Conservation (phyloP, 2,888 invertebrate genomes). For the Oscheius sp. region DNA sequence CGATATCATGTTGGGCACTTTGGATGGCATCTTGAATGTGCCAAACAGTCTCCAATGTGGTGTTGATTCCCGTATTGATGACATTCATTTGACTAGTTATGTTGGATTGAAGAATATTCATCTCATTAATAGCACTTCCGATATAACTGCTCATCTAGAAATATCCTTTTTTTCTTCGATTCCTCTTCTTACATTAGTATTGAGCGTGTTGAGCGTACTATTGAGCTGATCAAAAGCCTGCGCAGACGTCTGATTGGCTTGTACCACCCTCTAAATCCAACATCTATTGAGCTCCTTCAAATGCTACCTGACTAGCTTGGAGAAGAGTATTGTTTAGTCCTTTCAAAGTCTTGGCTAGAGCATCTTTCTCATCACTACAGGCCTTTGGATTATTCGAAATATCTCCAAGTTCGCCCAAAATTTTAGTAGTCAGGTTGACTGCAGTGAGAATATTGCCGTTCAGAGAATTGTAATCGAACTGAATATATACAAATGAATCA, state of each 20-base stretch:
- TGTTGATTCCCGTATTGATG: too few species aligned
- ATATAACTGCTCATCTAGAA: too few species aligned
- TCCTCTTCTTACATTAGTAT: too few species aligned
- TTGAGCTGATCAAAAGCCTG: too few species aligned
- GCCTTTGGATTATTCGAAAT: neutral
- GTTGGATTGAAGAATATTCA: neutral
- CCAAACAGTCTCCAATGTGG: conserved; percentile 23
- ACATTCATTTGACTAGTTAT: neutral
- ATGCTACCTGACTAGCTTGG: too few species aligned
- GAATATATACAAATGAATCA: neutral
- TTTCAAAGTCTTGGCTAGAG: neutral
- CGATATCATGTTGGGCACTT: conserved; percentile 29
- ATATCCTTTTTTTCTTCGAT: too few species aligned
- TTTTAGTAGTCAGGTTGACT: neutral
- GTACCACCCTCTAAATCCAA: too few species aligned
- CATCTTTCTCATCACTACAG: neutral
- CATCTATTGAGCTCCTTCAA: too few species aligned
- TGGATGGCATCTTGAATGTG: conserved; percentile 31
- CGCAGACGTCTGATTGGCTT: too few species aligned
- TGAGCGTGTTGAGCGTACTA: too few species aligned
- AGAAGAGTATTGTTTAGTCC: neutral
- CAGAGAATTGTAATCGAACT: conserved; percentile 8
- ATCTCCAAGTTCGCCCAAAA: neutral
- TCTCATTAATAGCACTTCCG: too few species aligned
- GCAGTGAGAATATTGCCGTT: neutral